Evolutionary conservation across 2,113 vertebrate genomes (phyloP).

Genomic region (Chaetops frenatus): DNA sequence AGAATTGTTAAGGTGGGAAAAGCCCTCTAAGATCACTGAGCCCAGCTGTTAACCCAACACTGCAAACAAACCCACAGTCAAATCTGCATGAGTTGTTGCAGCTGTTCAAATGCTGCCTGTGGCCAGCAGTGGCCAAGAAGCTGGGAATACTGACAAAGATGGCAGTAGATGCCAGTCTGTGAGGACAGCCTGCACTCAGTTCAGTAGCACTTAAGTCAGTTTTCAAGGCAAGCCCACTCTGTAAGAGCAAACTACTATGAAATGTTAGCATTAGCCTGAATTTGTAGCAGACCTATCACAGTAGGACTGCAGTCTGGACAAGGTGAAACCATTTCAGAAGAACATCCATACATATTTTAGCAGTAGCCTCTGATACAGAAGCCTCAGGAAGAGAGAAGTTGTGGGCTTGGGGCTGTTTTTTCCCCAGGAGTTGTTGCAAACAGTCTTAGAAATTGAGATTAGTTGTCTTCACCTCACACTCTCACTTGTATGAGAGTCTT

Average conservation of each 20-base stretch:
- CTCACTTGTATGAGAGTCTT: background rate
- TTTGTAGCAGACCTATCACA: background rate
- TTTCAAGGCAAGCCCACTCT: background rate
- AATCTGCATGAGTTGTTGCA: fast-evolving
- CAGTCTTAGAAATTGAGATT: slow-evolving; percentile 12
- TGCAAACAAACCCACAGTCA: background rate
- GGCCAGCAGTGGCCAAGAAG: background rate
- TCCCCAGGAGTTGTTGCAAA: background rate
- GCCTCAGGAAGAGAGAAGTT: background rate
- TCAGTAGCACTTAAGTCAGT: background rate
- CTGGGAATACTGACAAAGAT: background rate
- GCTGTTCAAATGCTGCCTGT: background rate
- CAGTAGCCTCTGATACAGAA: background rate
- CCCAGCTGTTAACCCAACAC: background rate
- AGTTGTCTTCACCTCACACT: slow-evolving; percentile 12
- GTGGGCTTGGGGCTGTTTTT: background rate
- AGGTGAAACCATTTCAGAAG: background rate
- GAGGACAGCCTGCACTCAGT: background rate
- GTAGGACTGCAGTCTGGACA: background rate
- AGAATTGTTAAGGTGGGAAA: background rate
- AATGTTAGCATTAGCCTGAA: background rate
- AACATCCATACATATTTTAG: background rate
- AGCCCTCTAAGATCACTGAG: background rate
- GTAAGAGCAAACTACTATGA: background rate
- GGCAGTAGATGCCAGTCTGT: background rate